Conservation (phyloP, 2,888 invertebrate species). For the Liposcelis brunnea region DNA sequence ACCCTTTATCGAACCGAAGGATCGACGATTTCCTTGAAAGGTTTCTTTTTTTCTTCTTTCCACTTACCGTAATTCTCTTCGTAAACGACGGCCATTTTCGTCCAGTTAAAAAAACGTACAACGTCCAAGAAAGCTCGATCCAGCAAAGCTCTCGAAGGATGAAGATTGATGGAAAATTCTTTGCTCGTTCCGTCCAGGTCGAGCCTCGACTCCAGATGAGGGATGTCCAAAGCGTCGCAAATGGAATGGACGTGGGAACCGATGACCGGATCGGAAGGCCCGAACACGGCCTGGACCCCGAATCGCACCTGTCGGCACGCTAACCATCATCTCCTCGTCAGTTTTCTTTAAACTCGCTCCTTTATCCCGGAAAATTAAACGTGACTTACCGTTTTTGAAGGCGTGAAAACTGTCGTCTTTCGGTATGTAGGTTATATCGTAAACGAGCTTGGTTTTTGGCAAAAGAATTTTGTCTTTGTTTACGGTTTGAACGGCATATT, state of each 20-base stretch:
- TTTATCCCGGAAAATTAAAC: not conserved
- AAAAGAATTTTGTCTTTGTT: conserved; percentile 72
- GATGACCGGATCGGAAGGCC: conserved; percentile 66
- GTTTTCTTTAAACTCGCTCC: too few species aligned
- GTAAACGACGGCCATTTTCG: conserved; percentile 79
- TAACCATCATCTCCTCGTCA: too few species aligned
- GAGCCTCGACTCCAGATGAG: conserved; percentile 64
- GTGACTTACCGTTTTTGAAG: conserved; percentile 66
- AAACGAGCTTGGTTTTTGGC: conserved; percentile 75
- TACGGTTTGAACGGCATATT: conserved; percentile 84
- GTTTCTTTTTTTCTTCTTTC: conserved; percentile 1
- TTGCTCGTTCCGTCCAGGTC: conserved; percentile 45
- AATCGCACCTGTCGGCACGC: conserved; percentile 66
- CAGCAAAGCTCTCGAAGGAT: conserved; percentile 66
- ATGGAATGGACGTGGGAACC: conserved; percentile 76
- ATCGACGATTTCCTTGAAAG: not conserved
- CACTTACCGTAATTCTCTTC: conserved; percentile 75
- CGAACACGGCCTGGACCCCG: conserved; percentile 76
- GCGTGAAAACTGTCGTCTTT: conserved; percentile 81
- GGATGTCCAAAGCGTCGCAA: conserved; percentile 76
- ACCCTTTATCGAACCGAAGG: too few species aligned
- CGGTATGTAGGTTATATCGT: conserved; percentile 80
- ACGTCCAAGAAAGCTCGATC: conserved; percentile 72
- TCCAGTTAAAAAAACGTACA: conserved; percentile 80
- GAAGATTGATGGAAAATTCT: conserved; percentile 73